These are phyloP conservation scores for Silvanus unidentatus DNA, from an alignment of 2,888 invertebrate genomes.

Conservation along the genomic window DNA sequence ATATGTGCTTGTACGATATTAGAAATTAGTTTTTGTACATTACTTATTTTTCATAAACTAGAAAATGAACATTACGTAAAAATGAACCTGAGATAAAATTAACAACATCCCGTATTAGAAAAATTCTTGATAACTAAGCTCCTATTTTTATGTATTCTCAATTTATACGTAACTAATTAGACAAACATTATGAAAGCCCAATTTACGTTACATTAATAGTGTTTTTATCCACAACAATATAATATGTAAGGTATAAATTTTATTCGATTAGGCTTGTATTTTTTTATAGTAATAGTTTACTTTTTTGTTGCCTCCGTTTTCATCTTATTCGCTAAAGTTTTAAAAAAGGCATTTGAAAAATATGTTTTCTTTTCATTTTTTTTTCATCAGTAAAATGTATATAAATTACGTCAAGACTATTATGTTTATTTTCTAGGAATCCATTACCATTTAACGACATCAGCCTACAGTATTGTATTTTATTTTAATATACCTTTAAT, in stretches of 20 bases:
- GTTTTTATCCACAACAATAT: constrained; percentile 3
- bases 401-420: constrained; percentile 26
- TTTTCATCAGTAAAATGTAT: constrained; percentile 18
- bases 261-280: constrained; percentile 14
- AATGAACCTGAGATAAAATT: no score
- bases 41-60: no score
- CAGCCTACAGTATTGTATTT: constrained; percentile 20
- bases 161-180: constrained; percentile 22
- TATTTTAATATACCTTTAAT: constrained; percentile 29
- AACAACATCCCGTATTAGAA: no score
- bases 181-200: constrained; percentile 33
- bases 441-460: constrained; percentile 35
- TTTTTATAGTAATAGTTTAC: constrained; percentile 8
- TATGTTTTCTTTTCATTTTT: constrained; percentile 31
- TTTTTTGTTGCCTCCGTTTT: constrained; percentile 19
- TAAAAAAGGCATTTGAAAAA: constrained; percentile 45
- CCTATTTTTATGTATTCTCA: constrained; percentile 7
- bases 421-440: constrained; percentile 41
- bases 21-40: no score
- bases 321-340: constrained; percentile 22
- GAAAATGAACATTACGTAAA: no score
- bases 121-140: no score
- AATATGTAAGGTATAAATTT: constrained; percentile 15
- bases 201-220: constrained; percentile 23
- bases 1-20: no score